phyloP scores from a whole-genome alignment of 2,113 vertebrate genomes.

The Megaleporinus macrocephalus region DNA sequence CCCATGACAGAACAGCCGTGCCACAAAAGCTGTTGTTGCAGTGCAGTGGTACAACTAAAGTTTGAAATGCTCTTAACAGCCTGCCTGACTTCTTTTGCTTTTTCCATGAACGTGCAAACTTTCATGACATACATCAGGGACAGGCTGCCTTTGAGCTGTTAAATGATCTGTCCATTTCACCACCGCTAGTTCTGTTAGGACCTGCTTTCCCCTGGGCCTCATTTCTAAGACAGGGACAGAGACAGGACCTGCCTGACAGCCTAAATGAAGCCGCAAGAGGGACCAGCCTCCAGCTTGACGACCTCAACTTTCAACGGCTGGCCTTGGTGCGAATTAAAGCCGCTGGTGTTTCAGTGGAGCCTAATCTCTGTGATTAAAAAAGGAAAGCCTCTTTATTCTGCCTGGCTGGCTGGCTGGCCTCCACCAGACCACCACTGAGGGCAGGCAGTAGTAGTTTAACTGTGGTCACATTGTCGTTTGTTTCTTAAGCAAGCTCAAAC shows the following conservation, averaged over 20 bases:
- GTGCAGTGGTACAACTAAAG: no score
- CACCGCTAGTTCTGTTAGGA: neutral
- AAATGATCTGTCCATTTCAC: constrained; percentile 1
- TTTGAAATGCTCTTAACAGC: constrained; percentile 7
- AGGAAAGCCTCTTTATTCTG: constrained; percentile 33
- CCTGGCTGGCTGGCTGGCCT: neutral
- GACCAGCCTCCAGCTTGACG: neutral
- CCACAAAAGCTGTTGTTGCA: neutral
- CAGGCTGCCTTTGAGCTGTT: neutral
- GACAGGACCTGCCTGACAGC: neutral
- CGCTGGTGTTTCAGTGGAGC: constrained; percentile 7
- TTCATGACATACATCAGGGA: neutral
- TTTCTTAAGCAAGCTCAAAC: constrained; percentile 16
- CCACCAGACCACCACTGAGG: neutral
- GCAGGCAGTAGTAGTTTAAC: neutral
- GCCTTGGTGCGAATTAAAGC: constrained; percentile 28
- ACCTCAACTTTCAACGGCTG: neutral
- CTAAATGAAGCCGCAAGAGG: neutral
- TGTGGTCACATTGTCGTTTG: constrained; percentile 33
- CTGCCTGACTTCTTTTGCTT: neutral
- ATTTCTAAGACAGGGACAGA: neutral
- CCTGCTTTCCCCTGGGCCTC: constrained; percentile 5
- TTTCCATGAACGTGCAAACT: neutral
- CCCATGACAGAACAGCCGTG: neutral
- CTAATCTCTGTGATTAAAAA: constrained; percentile 39